phyloP scores from a whole-genome alignment of 2,797 vertebrate genomes.

The Uromys caudimaculatus region DNA sequence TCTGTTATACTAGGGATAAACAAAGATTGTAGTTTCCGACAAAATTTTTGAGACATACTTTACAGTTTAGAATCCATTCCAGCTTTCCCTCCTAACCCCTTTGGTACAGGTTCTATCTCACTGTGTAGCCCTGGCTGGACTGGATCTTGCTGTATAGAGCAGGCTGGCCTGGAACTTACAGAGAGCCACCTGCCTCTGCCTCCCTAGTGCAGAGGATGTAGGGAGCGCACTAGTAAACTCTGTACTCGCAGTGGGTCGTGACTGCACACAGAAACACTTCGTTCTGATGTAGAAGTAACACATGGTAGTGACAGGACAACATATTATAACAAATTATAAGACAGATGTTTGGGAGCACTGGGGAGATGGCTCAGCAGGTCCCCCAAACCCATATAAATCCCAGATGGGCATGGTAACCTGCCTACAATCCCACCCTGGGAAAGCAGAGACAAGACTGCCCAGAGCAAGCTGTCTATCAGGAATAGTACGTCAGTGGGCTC shows the following conservation, averaged over 20 bases:
- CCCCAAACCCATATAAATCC: too few species aligned
- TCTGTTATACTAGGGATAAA: slow-evolving; percentile 36
- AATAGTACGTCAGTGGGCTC: too few species aligned
- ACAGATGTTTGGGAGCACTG: too few species aligned
- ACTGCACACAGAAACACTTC: neutral
- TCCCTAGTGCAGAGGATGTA: neutral
- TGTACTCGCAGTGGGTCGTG: neutral
- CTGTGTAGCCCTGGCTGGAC: neutral
- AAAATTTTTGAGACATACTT: slow-evolving; percentile 27
- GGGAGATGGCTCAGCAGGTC: neutral
- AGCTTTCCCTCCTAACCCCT: neutral
- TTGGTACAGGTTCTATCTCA: too few species aligned
- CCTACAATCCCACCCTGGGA: neutral
- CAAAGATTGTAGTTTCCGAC: slow-evolving; percentile 57
- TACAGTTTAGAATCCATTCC: neutral
- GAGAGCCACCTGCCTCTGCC: neutral
- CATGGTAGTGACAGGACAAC: neutral
- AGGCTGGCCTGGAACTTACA: neutral
- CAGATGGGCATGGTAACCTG: neutral
- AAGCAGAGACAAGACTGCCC: neutral
- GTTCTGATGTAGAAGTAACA: neutral
- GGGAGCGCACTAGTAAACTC: neutral
- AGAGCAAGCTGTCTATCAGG: neutral
- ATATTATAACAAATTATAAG: slow-evolving; percentile 12
- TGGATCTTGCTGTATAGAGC: neutral